Base-by-base conservation (phyloP, 2,797 vertebrate species). In the Rhyacichthys aspro region DNA sequence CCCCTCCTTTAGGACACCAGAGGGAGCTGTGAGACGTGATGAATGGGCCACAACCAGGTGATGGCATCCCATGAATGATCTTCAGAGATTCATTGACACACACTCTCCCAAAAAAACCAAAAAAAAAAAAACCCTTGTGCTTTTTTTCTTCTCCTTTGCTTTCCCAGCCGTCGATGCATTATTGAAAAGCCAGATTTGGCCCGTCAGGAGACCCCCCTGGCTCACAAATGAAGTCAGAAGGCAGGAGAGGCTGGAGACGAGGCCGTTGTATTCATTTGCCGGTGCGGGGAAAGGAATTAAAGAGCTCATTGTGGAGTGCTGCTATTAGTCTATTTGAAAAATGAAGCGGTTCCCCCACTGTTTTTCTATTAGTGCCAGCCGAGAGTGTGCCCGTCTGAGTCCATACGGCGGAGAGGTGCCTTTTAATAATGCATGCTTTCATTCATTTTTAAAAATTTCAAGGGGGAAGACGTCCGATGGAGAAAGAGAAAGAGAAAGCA, bases 381-480 rank as follows among this genome's bases (percentile, higher is more conserved):
- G 74, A 82, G 82, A 71, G 74, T 75, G 78, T 70, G 84, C 75
- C 79, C 81, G 62, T 85, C 78, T 85, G 76, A 66, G 76, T 76
- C 72, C 81, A 43, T 44, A 63, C 67, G 62, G 12, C 14, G 72
- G 76, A 84, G 75, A 83, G 85, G 80, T 80, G 81, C 72, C 64
- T 67, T 72, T 89, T 82, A 90, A 90, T 91, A 90, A 90, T 87
- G 82, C 83, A 86, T 83, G 81, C 72, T 79, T 87, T 82, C 81
- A 88, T 88, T 88, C 79, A 84, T 87, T 88, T 86, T 89, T 84
- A 83, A 86, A 83, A 52, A 16, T 42, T 70, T 71, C 65, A 3
- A 17, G 58, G 62, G 72, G 48, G 42, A 49, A 55, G 32, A 17
- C 12, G 62, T 49, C 61, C 45, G 59, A 61, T 0, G 60, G 64